Evolutionary conservation across 2,888 invertebrate genomes (phyloP), one percentile per base, ranked within the genome.

Genomic region (Sialis fuliginosa): DNA sequence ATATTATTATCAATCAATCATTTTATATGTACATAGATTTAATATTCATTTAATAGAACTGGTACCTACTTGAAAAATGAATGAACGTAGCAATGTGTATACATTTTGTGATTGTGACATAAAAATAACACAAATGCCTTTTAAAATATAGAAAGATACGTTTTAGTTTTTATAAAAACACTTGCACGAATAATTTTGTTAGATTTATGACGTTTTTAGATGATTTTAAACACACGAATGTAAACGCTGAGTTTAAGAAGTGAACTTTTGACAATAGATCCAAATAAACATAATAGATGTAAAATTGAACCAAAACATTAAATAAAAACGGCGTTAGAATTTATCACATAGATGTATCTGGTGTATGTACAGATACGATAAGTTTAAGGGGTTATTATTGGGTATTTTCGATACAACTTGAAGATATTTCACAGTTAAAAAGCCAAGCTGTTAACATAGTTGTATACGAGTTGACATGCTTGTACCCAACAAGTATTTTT

Each of bases 381-480:
- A 22, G 22, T 22, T 22, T 22, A 2, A 22, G 4, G 2, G 22
- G 4, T 22, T 22, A 39, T 39, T 39, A 13, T 39, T 39, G 39
- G 3, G n/a, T 13, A 39, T 6, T 39, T 6, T 10, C n/a, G 2
- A 39, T 13, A 13, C 39, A 6, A 39, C 13, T 10, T 39, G 6
- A 22, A 39, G 34, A 13, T 39, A 39, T 45, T 45, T 45, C 30
- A 45, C 37, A 47, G 47, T 47, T 47, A 42, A 47, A 47, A 47
- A 47, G 47, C 47, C 47, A 47, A 47, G 47, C 47, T 47, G 47
- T 47, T 47, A 47, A 35, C 31, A 30, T 10, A 42, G 42, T 10
- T 42, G 42, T 42, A 31, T 42, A 42, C 8, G 31, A 42, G 31
- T 39, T 47, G 47, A 47, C 47, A 47, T 47, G 47, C 47, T 47